Evolutionary conservation across 2,113 vertebrate genomes (phyloP), one percentile per base, ranked within the genome.

Genomic region (Epinephelus lanceolatus): DNA sequence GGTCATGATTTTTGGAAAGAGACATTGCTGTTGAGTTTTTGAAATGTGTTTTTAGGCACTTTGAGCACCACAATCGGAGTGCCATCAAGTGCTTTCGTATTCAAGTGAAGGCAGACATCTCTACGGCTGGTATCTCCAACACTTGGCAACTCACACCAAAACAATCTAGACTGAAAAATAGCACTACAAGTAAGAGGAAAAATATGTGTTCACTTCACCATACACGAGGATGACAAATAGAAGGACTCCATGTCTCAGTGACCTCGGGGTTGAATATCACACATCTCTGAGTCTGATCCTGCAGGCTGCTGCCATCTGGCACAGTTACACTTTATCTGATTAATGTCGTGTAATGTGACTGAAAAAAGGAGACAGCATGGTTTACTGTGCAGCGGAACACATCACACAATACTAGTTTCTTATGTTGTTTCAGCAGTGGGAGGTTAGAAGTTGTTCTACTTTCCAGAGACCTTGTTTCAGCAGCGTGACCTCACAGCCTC

Each of bases 221-320:
- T 21, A 60, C 56, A 66, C 45, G 57, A 18, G 23, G 11, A 1
- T 40, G n/a, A 59, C 23, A 70, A 59, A 61, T 4, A 37, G 33
- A 52, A 17, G 21, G 5, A n/a, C 6, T 47, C 13, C 15, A 55
- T 77, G 69, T 84, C 47, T 61, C n/a, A 45, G n/a, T 66, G 63
- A 75, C 68, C 59, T 47, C 10, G 2, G 57, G 78, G n/a, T 51
- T 25, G 30, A 53, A n/a, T 55, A 30, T 84, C 57, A 81, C 63
- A 57, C 68, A 63, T 60, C 51, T 53, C 17, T 1, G 5, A 60
- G 17, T 40, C 68, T 13, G 68, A 56, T 76, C 51, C 55, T 23
- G 5, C 21, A 56, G 53, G n/a, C 13, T 77, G 51, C 45, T 33
- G 5, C 65, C 81, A 66, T 78, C 53, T 81, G 60, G 9, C 37